These are phyloP conservation scores for Lomographa bimaculata DNA, from an alignment of 2,888 invertebrate genomes.

Conservation along the genomic window DNA sequence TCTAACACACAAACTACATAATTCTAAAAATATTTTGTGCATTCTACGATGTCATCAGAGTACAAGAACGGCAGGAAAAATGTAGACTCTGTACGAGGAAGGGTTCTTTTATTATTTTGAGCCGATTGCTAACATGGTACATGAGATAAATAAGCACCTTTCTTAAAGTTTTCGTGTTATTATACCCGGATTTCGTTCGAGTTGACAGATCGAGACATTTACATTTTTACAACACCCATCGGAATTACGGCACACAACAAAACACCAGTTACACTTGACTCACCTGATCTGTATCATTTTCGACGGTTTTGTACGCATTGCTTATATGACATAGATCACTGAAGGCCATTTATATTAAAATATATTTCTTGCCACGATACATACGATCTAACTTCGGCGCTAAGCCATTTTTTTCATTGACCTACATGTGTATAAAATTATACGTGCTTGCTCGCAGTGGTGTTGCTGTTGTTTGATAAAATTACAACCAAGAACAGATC, in stretches of 20 bases:
- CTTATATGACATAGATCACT: slow-evolving; percentile 82
- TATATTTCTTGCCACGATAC: slow-evolving; percentile 81
- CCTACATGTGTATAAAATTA: slow-evolving; percentile 80
- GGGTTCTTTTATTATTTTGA: slow-evolving; percentile 7
- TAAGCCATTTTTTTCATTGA: slow-evolving; percentile 84
- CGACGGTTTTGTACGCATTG: slow-evolving; percentile 79
- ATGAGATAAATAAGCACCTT: slow-evolving; percentile 38
- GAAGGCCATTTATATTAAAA: slow-evolving; percentile 83
- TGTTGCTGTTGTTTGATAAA: slow-evolving; percentile 61
- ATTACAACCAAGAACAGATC: slow-evolving; percentile 22
- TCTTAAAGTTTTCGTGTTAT: slow-evolving; percentile 49
- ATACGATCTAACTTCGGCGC: slow-evolving; percentile 72
- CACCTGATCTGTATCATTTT: slow-evolving; percentile 81
- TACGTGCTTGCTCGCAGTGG: slow-evolving; percentile 69
- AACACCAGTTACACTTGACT: slow-evolving; percentile 56
- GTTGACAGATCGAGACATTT: slow-evolving; percentile 78
- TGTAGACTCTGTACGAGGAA: too few species aligned
- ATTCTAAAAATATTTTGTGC: slow-evolving; percentile 81
- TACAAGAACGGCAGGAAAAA: slow-evolving; percentile 16
- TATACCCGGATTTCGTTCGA: slow-evolving; percentile 73
- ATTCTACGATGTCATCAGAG: slow-evolving; percentile 72
- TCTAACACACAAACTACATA: slow-evolving; percentile 73
- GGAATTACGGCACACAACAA: slow-evolving; percentile 58
- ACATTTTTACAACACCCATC: slow-evolving; percentile 61
- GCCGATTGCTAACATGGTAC: too few species aligned